Evolutionary conservation across 2,888 invertebrate species (phyloP).

Genomic region (Diarsia rubi): DNA sequence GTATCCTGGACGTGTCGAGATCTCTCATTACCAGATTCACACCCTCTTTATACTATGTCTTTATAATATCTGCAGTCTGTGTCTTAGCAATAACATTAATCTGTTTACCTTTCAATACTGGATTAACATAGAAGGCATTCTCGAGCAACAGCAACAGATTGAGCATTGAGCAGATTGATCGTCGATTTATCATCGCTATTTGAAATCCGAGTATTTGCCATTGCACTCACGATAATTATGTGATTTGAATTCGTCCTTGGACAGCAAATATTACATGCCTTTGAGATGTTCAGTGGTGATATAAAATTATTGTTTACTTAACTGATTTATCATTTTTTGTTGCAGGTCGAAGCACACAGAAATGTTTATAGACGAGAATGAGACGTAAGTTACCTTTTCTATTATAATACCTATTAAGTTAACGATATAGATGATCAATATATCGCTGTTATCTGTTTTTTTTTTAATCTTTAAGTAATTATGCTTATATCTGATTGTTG

Average conservation of each 20-base stretch:
- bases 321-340: slow-evolving; percentile 70
- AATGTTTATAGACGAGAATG: slow-evolving; percentile 91
- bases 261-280: neutral
- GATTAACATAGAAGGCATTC: slow-evolving; percentile 11
- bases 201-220: slow-evolving; percentile 8
- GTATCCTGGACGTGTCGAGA: neutral
- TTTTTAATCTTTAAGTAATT: no score
- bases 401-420: slow-evolving; percentile 17
- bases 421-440: neutral
- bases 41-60: neutral
- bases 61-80: neutral
- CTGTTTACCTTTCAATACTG: neutral
- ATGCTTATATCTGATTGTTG: no score
- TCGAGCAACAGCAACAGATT: slow-evolving; percentile 25
- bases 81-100: slow-evolving; percentile 7
- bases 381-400: slow-evolving; percentile 83
- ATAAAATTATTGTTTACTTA: slow-evolving; percentile 16
- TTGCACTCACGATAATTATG: slow-evolving; percentile 14
- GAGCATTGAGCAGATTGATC: no score
- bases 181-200: slow-evolving; percentile 22
- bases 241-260: slow-evolving; percentile 13
- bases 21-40: neutral
- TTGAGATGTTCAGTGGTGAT: slow-evolving; percentile 1
- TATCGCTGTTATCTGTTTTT: neutral
- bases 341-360: slow-evolving; percentile 86